Base-by-base conservation (phyloP, 2,113 vertebrate species). In the Oenanthe oenanthe region DNA sequence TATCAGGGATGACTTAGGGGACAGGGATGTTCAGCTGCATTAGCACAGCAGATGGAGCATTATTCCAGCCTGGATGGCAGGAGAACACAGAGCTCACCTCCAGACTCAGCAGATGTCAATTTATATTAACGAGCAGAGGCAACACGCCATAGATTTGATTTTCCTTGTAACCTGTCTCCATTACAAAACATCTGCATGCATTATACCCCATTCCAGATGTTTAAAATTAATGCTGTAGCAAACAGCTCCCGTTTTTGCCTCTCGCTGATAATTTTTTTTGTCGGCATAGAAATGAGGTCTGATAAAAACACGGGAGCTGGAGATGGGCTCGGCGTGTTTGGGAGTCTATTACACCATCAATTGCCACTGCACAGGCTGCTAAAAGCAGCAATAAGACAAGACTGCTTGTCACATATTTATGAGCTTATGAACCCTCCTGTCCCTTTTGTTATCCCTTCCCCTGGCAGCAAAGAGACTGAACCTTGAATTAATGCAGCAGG, bases 161-260 rank as follows among this genome's bases (percentile, higher is more conserved):
- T 96, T 93, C 88, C 92, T 93, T 95, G 97, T 97, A 96, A 92
- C 96, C 91, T 95, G 94, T 85, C 72, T 89, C 95, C 80, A 57
- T 92, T 88, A 74, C 94, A 76, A 88, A 97, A 96, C 89, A 94
- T 91, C 94, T 95, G 73, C 92, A 85, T 51, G 6, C 71, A 48
- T 91, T 80, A 24, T 29, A 26, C 29, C 83, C 66, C 71, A 13
- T 78, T 89, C 92, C 91, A 94, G 95, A 76, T 95, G 89, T 91
- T 86, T 58, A 61, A 72, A 95, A 84, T 91, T 63, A 78, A 85
- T 83, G 88, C 85, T 26, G n/a, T 3, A 62, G 85, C 63, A 36
- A 93, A 62, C 72, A 60, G 74, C 62, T 79, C 82, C 31, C 63
- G 2, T 36, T 57, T 43, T 91, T 89, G 68, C 51, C 58, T 96